Evolutionary conservation across 2,113 vertebrate species (phyloP), one percentile per base, ranked within the genome.

Genomic region (Dryoscopus gambensis): DNA sequence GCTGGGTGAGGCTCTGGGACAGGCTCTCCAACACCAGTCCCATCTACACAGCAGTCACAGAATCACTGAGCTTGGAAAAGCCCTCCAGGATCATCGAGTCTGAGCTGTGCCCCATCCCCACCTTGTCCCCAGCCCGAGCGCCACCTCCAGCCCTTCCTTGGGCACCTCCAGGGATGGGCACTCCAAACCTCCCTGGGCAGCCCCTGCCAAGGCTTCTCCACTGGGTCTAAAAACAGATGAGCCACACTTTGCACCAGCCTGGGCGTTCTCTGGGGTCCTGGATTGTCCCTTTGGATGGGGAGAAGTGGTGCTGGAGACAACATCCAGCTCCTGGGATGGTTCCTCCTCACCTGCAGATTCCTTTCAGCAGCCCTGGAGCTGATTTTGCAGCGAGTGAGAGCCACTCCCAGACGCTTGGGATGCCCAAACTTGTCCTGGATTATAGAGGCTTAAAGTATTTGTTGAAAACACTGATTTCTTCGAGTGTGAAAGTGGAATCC

Each of bases 381-480:
- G 90, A 52, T 70, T 69, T 39, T 90, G 89, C 80, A 81, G 67
- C 0, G 5, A 25, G 44, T 0, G 11, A 62, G 90, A 84, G 60
- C 83, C 80, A 0, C 94, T 95, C 94, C 96, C 69, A 23, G 89
- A 84, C 0, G 6, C 60, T 16, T 25, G 68, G 50, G 76, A 55
- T 95, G 96, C 80, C 95, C 91, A 39, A 78, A 95, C 96, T 89
- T 95, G 95, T 65, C 89, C 27, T 46, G 69, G 76, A 74, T 92
- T 90, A 63, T 1, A 62, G 27, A 50, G 27, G 60, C 33, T 94
- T 84, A 70, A 84, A 68, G 73, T 30, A 50, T 82, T 87, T 82
- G 74, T 92, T 62, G 56, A 81, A 90, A 95, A 86, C 35, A 52
- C 24, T 7, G 59, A 59, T 95, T 90, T 86, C 42, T 77, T 49